A percentile compares a stretch with the other conserved stretches of the same genome.
Conservation (phyloP, 2,113 vertebrate species). For the Ptyas mucosa region DNA sequence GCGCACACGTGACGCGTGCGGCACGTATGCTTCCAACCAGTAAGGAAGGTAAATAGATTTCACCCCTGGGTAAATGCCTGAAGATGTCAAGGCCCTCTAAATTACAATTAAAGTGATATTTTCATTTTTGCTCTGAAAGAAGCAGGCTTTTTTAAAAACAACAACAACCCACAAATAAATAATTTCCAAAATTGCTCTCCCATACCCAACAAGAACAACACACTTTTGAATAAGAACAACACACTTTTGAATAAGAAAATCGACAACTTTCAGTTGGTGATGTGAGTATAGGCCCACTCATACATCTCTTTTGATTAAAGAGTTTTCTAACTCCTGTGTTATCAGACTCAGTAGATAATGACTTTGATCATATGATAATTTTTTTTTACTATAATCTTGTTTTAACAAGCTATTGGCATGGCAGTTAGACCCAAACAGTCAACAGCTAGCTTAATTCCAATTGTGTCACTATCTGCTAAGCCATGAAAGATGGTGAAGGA, state of each 20-base stretch:
- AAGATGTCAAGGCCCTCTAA: neutral
- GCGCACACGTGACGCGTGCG: too few relatives aligned
- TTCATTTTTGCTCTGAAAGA: neutral
- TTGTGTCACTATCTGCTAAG: neutral
- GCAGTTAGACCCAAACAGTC: neutral
- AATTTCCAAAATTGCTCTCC: neutral
- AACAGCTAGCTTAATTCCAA: neutral
- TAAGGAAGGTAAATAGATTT: too few relatives aligned
- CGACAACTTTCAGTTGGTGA: neutral
- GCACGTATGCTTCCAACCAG: too few relatives aligned
- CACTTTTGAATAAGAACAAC: neutral
- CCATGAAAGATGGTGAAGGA: neutral
- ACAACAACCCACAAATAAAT: neutral
- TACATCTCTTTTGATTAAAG: neutral
- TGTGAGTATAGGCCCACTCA: neutral
- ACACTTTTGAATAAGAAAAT: neutral
- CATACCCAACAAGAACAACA: neutral
- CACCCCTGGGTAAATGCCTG: too few relatives aligned
- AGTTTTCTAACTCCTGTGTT: neutral
- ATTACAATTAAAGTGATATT: neutral
- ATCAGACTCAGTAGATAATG: neutral
- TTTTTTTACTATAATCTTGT: neutral
- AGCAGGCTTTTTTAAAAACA: neutral
- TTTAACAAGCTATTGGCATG: neutral
- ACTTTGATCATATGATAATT: neutral